Evolutionary conservation across 2,888 invertebrate species (phyloP).

Genomic region (Arenicola marina): DNA sequence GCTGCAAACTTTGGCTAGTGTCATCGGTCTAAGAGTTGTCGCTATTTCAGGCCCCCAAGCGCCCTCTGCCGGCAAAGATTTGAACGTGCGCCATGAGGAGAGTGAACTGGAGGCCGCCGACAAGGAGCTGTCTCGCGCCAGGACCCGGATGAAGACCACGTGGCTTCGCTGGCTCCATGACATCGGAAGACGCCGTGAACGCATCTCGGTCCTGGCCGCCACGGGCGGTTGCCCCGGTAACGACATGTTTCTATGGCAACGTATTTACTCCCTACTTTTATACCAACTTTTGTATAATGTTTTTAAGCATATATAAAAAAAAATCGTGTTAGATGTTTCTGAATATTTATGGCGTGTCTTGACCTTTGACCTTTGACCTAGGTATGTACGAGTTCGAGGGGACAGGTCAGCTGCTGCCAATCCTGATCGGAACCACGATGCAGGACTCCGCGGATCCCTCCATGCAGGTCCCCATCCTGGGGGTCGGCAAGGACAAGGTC

Average conservation of each 20-base stretch:
- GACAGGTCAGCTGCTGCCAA: slow-evolving; percentile 56
- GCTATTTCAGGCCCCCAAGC: neutral
- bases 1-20: neutral
- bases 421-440: slow-evolving; percentile 57
- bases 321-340: too few relatives aligned
- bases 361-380: slow-evolving; percentile 29
- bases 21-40: neutral
- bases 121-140: slow-evolving; percentile 45
- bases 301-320: too few relatives aligned
- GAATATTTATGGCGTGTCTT: too few relatives aligned
- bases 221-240: slow-evolving; percentile 56
- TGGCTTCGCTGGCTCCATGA: slow-evolving; percentile 46
- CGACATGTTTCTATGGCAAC: too few relatives aligned
- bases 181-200: slow-evolving; percentile 44
- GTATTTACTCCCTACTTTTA: too few relatives aligned
- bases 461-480: slow-evolving; percentile 54
- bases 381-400: slow-evolving; percentile 56
- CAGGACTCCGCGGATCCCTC: slow-evolving; percentile 48
- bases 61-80: neutral
- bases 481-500: slow-evolving; percentile 43
- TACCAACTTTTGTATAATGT: too few relatives aligned
- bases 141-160: slow-evolving; percentile 43
- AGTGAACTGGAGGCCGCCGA: slow-evolving; percentile 41
- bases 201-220: slow-evolving; percentile 49
- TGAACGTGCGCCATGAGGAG: slow-evolving; percentile 48